phyloP scores from a whole-genome alignment of 2,888 invertebrate species.

The Heliconius ismenius region DNA sequence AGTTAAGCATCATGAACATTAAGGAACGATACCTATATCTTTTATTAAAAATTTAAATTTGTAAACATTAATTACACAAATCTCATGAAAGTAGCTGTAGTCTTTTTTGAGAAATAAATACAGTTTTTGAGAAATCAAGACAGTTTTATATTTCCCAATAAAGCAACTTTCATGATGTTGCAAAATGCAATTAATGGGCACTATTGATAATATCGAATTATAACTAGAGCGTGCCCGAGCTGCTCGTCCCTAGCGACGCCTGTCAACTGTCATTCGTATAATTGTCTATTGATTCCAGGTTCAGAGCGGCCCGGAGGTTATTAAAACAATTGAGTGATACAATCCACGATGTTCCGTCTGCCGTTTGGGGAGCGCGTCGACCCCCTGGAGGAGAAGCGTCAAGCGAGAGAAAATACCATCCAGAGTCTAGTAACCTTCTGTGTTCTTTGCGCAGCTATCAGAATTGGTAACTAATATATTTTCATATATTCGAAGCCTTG shows the following conservation, averaged over 20 bases:
- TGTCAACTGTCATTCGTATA: neutral
- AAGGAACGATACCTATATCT: too few relatives aligned
- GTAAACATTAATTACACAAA: too few relatives aligned
- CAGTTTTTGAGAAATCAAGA: too few relatives aligned
- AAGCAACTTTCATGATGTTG: too few relatives aligned
- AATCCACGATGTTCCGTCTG: conserved; percentile 68
- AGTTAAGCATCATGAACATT: too few relatives aligned
- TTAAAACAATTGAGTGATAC: neutral
- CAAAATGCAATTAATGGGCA: too few relatives aligned
- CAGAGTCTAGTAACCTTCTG: conserved; percentile 74
- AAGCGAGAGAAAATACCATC: conserved; percentile 75
- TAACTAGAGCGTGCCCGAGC: too few relatives aligned
- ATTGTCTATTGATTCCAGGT: neutral
- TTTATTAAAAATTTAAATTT: too few relatives aligned
- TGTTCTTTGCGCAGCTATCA: conserved; percentile 72
- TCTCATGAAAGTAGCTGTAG: too few relatives aligned
- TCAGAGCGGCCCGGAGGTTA: conserved; percentile 2
- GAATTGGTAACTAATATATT: conserved; percentile 62
- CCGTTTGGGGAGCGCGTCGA: conserved; percentile 75
- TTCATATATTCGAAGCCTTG: neutral
- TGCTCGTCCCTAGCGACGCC: neutral
- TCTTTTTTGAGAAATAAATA: too few relatives aligned
- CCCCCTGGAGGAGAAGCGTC: conserved; percentile 76
- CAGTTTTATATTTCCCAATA: too few relatives aligned
- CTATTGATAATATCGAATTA: too few relatives aligned